phyloP scores from a whole-genome alignment of 2,113 vertebrate genomes.

The Brienomyrus longianalis region DNA sequence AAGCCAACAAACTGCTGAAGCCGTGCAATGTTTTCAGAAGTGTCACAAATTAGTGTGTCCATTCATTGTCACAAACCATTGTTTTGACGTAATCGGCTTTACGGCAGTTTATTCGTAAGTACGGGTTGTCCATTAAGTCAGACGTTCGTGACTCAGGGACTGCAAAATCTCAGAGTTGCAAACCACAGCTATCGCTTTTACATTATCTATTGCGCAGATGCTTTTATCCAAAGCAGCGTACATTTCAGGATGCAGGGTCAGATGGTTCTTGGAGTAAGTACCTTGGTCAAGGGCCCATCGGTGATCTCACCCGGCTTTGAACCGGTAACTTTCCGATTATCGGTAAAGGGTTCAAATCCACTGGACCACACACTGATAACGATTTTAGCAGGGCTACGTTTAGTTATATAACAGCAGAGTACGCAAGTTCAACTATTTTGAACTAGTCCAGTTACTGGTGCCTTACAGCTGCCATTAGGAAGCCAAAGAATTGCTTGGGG shows the following conservation, averaged over 20 bases:
- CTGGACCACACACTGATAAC: background rate
- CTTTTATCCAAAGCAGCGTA: background rate
- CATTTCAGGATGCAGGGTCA: background rate
- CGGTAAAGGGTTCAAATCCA: background rate
- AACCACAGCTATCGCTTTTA: background rate
- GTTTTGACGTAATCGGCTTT: background rate
- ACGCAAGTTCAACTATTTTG: background rate
- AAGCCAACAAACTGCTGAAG: background rate
- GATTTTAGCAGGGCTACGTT: background rate
- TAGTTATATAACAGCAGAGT: background rate
- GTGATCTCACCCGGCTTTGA: background rate
- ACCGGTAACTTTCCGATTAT: background rate
- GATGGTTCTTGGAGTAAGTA: background rate
- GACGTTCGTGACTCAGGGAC: background rate
- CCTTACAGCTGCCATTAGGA: background rate
- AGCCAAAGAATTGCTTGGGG: background rate
- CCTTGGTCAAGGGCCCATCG: background rate
- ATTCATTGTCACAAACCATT: background rate
- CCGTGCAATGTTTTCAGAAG: background rate
- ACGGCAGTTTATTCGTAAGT: background rate
- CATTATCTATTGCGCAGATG: background rate
- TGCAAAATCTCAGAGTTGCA: background rate
- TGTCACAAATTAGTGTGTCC: background rate
- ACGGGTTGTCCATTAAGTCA: background rate
- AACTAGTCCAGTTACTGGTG: background rate